These are phyloP conservation scores for Neocrepidodera transversa DNA, from an alignment of 2,888 invertebrate species.

Conservation along the genomic window DNA sequence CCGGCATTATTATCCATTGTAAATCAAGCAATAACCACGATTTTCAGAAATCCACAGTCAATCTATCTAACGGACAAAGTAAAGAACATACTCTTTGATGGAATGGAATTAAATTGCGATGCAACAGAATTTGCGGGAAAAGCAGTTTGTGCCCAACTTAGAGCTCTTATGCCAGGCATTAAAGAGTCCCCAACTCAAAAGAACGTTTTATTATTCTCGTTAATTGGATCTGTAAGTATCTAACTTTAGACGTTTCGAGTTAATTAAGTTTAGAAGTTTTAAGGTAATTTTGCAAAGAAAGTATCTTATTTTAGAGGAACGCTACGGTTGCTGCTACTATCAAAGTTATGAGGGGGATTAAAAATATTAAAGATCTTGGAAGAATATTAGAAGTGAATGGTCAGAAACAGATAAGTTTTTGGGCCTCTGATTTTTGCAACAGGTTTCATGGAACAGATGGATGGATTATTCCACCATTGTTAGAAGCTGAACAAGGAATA, in stretches of 20 bases:
- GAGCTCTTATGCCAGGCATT: conserved; percentile 68
- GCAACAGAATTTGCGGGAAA: conserved; percentile 77
- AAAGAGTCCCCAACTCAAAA: conserved; percentile 63
- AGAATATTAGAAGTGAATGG: conserved; percentile 74
- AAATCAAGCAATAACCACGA: conserved; percentile 71
- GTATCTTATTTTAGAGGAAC: conserved; percentile 75
- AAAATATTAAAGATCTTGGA: conserved; percentile 77
- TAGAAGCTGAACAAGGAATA: conserved; percentile 66
- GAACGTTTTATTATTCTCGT: conserved; percentile 73
- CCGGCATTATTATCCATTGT: conserved; percentile 73
- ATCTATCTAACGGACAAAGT: conserved; percentile 71
- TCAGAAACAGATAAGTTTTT: conserved; percentile 66
- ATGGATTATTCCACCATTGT: conserved; percentile 83
- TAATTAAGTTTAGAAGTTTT: no score
- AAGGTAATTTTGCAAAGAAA: no score
- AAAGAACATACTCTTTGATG: conserved; percentile 77
- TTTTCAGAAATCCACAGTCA: conserved; percentile 70
- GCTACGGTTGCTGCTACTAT: conserved; percentile 71
- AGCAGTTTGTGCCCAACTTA: conserved; percentile 74
- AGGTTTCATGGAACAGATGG: conserved; percentile 81
- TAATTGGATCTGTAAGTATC: conserved; percentile 72
- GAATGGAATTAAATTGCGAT: conserved; percentile 74
- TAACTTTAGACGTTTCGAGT: no score
- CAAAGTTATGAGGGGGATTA: conserved; percentile 77
- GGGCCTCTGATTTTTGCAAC: conserved; percentile 77